These are phyloP conservation scores for Hemithea aestivaria DNA, from an alignment of 2,888 invertebrate genomes.

Conservation along the genomic window DNA sequence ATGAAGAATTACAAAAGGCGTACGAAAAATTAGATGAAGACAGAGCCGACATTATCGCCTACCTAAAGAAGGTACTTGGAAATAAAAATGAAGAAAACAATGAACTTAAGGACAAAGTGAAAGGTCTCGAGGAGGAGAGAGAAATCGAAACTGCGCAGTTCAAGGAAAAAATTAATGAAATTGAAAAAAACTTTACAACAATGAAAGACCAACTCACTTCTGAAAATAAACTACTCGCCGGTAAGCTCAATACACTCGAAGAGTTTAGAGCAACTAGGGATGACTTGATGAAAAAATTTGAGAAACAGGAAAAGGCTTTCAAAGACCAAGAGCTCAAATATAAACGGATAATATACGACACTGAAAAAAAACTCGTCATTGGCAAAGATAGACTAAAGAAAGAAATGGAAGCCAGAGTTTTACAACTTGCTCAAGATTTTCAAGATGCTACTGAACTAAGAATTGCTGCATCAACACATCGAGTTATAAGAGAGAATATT, in stretches of 20 bases:
- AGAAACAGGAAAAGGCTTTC: constrained; percentile 86
- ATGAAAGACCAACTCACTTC: constrained; percentile 92
- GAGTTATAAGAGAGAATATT: constrained; percentile 91
- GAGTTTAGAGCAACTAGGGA: constrained; percentile 94
- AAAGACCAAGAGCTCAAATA: constrained; percentile 88
- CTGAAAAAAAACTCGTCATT: constrained; percentile 86
- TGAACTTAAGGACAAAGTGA: constrained; percentile 84
- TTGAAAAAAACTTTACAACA: constrained; percentile 85
- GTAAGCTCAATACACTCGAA: constrained; percentile 93
- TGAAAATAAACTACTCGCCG: constrained; percentile 91
- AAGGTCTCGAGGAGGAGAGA: constrained; percentile 84
- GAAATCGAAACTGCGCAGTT: constrained; percentile 83
- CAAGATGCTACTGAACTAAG: constrained; percentile 91
- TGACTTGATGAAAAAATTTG: constrained; percentile 90
- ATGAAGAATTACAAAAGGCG: constrained; percentile 81
- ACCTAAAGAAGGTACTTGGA: constrained; percentile 86
- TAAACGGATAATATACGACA: constrained; percentile 87
- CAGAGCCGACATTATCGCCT: constrained; percentile 90
- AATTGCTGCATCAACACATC: constrained; percentile 92
- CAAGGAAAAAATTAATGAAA: constrained; percentile 81
- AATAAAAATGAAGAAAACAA: constrained; percentile 83
- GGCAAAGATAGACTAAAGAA: constrained; percentile 90
- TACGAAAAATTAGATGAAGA: constrained; percentile 87
- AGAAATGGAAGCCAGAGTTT: constrained; percentile 90
- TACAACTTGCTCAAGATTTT: constrained; percentile 90